phyloP scores from a whole-genome alignment of 2,113 vertebrate genomes.

The Cryptomyrus ogoouensis region DNA sequence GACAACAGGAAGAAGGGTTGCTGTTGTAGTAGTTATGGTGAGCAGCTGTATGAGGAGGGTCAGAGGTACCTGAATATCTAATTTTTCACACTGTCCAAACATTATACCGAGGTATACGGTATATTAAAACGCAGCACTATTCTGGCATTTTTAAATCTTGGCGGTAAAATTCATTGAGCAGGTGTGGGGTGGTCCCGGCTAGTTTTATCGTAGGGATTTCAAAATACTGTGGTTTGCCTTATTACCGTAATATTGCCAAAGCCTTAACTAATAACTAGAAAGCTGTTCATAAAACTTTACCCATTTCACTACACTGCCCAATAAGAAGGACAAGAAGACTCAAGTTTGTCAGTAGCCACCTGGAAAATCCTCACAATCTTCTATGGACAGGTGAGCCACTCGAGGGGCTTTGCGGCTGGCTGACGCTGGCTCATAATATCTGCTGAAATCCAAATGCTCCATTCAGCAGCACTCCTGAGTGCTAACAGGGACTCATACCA shows the following conservation, averaged over 20 bases:
- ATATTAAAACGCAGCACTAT: neutral
- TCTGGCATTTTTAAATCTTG: neutral
- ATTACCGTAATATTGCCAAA: neutral
- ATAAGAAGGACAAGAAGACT: neutral
- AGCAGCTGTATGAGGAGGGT: neutral
- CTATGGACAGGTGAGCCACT: neutral
- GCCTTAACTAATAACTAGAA: neutral
- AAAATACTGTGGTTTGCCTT: too few relatives aligned
- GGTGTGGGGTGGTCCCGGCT: neutral
- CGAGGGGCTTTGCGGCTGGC: neutral
- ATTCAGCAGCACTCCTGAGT: neutral
- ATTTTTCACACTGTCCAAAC: neutral
- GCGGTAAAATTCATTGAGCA: neutral
- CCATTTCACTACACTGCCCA: neutral
- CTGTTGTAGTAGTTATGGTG: neutral
- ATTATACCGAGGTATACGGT: neutral
- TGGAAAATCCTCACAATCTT: neutral
- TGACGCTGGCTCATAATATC: neutral
- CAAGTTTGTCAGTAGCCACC: neutral
- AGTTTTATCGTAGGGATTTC: neutral
- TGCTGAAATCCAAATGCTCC: neutral
- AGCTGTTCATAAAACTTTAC: neutral
- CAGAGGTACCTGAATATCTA: neutral
- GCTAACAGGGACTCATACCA: neutral
- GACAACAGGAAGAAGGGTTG: neutral